These are phyloP conservation scores for Drosophila virilis DNA, from an alignment of 1,140 invertebrate species.

Conservation along the genomic window DNA sequence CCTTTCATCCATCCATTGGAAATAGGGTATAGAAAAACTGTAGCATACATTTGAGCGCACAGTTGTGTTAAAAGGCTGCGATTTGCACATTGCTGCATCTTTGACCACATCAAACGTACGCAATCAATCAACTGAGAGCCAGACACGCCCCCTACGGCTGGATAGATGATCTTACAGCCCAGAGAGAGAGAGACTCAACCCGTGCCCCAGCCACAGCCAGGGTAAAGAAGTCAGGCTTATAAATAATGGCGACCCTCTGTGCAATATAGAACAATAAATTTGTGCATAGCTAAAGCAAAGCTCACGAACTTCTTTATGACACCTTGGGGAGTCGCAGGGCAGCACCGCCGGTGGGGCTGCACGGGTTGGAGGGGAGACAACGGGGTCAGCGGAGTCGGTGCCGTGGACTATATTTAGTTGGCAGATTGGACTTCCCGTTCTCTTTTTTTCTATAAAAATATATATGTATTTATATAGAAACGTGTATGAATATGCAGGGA, in stretches of 20 bases:
- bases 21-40: background rate
- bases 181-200: no score
- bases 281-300: slow-evolving; percentile 44
- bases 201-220: background rate
- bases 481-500: background rate
- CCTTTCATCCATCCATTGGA: no score
- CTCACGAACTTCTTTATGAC: slow-evolving; percentile 69
- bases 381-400: slow-evolving; percentile 2
- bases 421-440: slow-evolving; percentile 17
- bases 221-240: slow-evolving; percentile 22
- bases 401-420: slow-evolving; percentile 37
- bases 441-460: background rate
- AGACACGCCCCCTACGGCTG: slow-evolving; percentile 16
- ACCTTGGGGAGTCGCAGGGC: slow-evolving; percentile 45
- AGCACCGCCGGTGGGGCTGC: no score
- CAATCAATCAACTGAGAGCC: slow-evolving; percentile 24
- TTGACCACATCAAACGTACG: slow-evolving; percentile 17
- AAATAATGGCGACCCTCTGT: slow-evolving; percentile 37
- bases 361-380: background rate
- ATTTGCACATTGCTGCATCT: slow-evolving; percentile 31
- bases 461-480: background rate
- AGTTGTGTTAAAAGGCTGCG: slow-evolving; percentile 7
- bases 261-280: slow-evolving; percentile 71
- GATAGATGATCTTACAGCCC: background rate
- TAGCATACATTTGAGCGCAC: slow-evolving; percentile 8